Percentiles rank a stretch among this genome's conserved stretches.
phyloP scores from a whole-genome alignment of 1,140 invertebrate species.

The Chrysomallon squamiferum region DNA sequence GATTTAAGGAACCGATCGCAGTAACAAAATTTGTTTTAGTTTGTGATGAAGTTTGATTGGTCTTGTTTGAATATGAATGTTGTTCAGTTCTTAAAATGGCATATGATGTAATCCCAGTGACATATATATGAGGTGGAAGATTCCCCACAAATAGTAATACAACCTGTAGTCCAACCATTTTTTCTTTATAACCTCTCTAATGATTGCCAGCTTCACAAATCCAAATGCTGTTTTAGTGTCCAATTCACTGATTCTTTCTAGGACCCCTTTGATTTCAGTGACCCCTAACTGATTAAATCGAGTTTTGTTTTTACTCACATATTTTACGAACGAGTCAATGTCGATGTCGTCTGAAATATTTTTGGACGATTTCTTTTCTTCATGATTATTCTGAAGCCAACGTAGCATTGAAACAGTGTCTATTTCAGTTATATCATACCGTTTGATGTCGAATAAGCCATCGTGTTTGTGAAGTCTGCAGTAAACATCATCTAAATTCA shows the following conservation, averaged over 20 bases:
- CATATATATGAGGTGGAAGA: conserved; percentile 31
- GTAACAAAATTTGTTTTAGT: background rate
- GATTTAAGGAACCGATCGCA: background rate
- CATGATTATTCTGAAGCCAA: conserved; percentile 13
- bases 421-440: conserved; percentile 41
- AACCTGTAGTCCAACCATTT: conserved; percentile 30
- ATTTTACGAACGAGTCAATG: background rate
- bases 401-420: conserved; percentile 25
- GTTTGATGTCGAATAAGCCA: conserved; percentile 36
- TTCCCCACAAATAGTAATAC: conserved; percentile 23
- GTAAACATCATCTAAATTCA: conserved; percentile 24
- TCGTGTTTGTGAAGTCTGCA: conserved; percentile 37
- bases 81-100: conserved; percentile 19
- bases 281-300: background rate
- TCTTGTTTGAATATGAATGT: no score
- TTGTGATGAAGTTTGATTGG: background rate
- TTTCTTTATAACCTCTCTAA: conserved; percentile 28
- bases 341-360: background rate
- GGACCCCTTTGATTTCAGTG: conserved; percentile 13
- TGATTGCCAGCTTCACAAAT: conserved; percentile 22
- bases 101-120: conserved; percentile 21
- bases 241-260: conserved; percentile 33
- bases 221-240: conserved; percentile 21
- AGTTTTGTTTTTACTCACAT: background rate
- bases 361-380: conserved; percentile 10